These are phyloP conservation scores for Pao palembangensis DNA, from an alignment of 2,113 vertebrate species.

Conservation along the genomic window DNA sequence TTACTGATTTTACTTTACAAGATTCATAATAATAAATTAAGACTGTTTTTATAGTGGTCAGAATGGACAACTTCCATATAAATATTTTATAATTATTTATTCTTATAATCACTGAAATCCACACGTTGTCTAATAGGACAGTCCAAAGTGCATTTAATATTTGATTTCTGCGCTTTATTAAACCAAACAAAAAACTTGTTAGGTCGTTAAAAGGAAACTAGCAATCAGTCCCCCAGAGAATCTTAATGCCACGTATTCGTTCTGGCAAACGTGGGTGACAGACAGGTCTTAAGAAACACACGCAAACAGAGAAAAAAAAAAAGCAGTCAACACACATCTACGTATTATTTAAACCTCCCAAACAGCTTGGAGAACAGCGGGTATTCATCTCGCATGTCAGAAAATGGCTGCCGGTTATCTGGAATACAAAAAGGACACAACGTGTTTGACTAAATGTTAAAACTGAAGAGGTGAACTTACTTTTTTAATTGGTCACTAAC, in stretches of 20 bases:
- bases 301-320: constrained; percentile 7
- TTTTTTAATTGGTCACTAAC: constrained; percentile 29
- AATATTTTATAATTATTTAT: too few relatives aligned
- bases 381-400: constrained; percentile 62
- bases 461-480: not conserved
- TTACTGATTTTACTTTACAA: too few relatives aligned
- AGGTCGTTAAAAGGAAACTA: not conserved
- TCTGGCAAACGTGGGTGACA: not conserved
- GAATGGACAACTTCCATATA: too few relatives aligned
- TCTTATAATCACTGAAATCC: too few relatives aligned
- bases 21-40: too few relatives aligned
- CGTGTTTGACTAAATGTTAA: not conserved
- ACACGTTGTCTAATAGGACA: not conserved
- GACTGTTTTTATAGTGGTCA: too few relatives aligned
- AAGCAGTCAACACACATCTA: not conserved
- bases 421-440: constrained; percentile 16
- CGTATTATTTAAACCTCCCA: constrained; percentile 60
- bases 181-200: constrained; percentile 2
- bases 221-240: too few relatives aligned
- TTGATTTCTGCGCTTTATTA: not conserved
- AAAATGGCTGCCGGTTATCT: constrained; percentile 45
- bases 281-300: constrained; percentile 8
- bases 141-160: constrained; percentile 21
- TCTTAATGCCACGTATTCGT: not conserved
- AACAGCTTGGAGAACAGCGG: constrained; percentile 73